phyloP scores from a whole-genome alignment of 2,113 vertebrate species.

The Cyphomyrus discorhynchus region DNA sequence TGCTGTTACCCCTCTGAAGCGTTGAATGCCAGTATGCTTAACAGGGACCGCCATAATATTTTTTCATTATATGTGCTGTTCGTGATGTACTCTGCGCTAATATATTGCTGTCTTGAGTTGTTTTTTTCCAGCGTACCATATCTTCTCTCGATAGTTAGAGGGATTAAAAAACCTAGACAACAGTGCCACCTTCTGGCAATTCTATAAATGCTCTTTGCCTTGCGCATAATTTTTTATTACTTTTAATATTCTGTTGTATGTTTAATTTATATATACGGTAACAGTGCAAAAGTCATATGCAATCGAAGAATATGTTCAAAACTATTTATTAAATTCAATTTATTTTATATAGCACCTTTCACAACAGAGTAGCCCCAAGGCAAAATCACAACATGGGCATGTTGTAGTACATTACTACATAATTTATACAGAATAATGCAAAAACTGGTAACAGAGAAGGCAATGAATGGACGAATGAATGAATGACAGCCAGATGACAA shows the following conservation, averaged over 20 bases:
- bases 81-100: neutral
- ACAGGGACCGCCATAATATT: neutral
- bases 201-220: neutral
- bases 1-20: neutral
- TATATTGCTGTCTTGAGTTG: neutral
- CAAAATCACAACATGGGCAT: neutral
- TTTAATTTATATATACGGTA: neutral
- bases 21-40: neutral
- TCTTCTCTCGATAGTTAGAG: neutral
- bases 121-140: neutral
- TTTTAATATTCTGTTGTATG: neutral
- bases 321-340: neutral
- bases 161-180: slow-evolving; percentile 26
- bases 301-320: neutral
- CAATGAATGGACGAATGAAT: neutral
- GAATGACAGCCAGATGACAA: neutral
- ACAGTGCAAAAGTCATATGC: neutral
- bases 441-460: neutral
- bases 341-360: neutral
- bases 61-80: neutral
- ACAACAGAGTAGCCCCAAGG: neutral
- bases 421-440: neutral
- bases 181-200: slow-evolving; percentile 42
- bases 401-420: neutral
- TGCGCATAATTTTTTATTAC: neutral